Base-by-base conservation (phyloP, 2,888 invertebrate genomes). In the Hirtodrosophila alboralis region DNA sequence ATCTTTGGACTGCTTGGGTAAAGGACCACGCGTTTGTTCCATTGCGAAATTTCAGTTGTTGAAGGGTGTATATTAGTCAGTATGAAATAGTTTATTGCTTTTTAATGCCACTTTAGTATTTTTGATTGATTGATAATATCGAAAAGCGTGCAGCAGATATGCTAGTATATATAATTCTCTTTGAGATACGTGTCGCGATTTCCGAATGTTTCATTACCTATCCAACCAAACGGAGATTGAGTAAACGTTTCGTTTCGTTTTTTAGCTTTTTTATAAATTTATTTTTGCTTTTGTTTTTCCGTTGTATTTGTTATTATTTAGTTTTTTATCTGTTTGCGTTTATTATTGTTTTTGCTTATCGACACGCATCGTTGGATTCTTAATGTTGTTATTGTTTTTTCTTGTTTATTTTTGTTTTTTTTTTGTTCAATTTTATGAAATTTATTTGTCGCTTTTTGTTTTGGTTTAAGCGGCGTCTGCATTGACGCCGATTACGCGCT, bases 1-100 rank as follows among this genome's bases (percentile, higher is more conserved):
- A 84, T 91, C 89, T 78, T 88, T 89, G 13, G 87, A 77, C 38
- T 78, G 75, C 47, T 87, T 87, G 52, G 75, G 57, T 4, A 62
- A 56, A 12, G 70, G 63, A 48, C 59, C 86, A 62, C 76, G 80
- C 43, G 72, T 60, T 59, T 64, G 60, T 2, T 79, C 85, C 76
- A 79, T 79, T 23, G 16, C 7, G 27, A 33, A 30, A 10, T 18
- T 31, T 14, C 13, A 27, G 16, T 21, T 30, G 9, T 14, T 45
- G 27, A 18, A 14, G 45, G 13, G 30, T 53, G 14, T 12, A 4
- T 4, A 21, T 1, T 23, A 6, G 9, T 30, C 21, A 21, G 16
- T n/a, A n/a, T n/a, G n/a, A 28, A 21, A 2, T 6, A 9, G 6
- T 47, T 58, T 53, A 54, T 60, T 30, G 49, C 13, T 51, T 16